Evolutionary conservation across 53 echinoderm and acorn worm genomes (phyloP), one percentile per base, ranked within the genome.

Genomic region (Echinometra lucunter): DNA sequence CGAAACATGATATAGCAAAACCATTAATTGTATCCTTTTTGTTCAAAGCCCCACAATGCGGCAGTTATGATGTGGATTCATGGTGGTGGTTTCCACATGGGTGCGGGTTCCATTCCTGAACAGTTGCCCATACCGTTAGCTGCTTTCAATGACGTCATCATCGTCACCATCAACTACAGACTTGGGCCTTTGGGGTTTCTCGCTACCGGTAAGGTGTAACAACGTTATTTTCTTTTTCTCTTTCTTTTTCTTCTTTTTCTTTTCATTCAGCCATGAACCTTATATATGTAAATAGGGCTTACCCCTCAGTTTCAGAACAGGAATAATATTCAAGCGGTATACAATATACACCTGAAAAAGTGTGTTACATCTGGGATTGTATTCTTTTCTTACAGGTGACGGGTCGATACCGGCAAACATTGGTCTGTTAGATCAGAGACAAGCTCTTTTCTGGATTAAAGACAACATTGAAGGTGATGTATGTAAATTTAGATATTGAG

Each of bases 1-100:
- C n/a, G n/a, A n/a, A n/a, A n/a, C n/a, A n/a, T n/a, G n/a, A n/a
- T n/a, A n/a, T n/a, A n/a, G n/a, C n/a, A n/a, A n/a, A n/a, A n/a
- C n/a, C n/a, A n/a, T n/a, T n/a, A n/a, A n/a, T n/a, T n/a, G n/a
- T n/a, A n/a, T n/a, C n/a, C n/a, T 56, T 56, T 56, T 9, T 56
- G 8, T 32, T 72, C 34, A 37, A 75, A 97, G 97, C 91, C 97
- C 45, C 16, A 78, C 4, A 2, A 57, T 1, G 95, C 96, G 49
- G 95, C 97, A 90, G 96, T 97, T 88, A 82, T 97, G 88, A 89
- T 97, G 27, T 96, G 37, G 83, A 97, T 97, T 45, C 97, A 97
- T 32, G 97, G 97, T 27, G 97, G 97, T 34, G 95, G 95, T 9
- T 97, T 66, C 66, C 38, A 75, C 0, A 38, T 95, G 0, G 97